Evolutionary conservation across 92 coral and sea anemone species (phyloP), one percentile per base, ranked within the genome.

Genomic region (Blastomussa wellsi): DNA sequence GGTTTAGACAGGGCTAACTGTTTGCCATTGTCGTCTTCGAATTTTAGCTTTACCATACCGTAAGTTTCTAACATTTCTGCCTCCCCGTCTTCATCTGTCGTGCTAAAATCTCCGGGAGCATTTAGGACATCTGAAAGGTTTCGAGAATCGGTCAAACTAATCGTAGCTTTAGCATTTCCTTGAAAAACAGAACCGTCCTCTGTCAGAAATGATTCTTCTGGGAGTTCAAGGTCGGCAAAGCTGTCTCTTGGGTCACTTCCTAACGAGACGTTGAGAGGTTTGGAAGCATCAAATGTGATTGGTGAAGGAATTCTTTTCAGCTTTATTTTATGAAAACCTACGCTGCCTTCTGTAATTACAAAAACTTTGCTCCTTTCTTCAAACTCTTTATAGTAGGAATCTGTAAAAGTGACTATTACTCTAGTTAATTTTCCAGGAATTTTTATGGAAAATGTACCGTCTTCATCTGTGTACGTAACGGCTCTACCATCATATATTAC

Each of bases 31-130:
- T 44, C 76, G 62, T 89, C 93, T 37, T 84, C 88, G 57, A 92
- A 86, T 19, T 85, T 90, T 3, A 92, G 48, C 59, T 83, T 83
- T 62, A 92, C 37, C 89, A 92, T 88, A 49, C 95, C 95, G 26
- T 77, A 89, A 26, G 90, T 89, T 62, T 82, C 92, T 32, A 92
- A 62, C 33, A 88, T 78, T 17, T 86, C 87, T 42, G 82, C 86
- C 17, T 86, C 84, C 44, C 95, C 95, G 15, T 79, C 90, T 16
- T 84, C 87, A 39, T 85, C 82, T 3, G 89, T 20, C 16, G 95
- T 77, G 28, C 91, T 86, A n/a, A 92, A 92, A 55, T 92, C 95
- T 1, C 90, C 95, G 2, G 92, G 93, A 10, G 95, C 92, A 41
- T 89, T 77, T 13, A 71, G 86, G 15, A 92, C 74, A 42, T 92